Evolutionary conservation across 2,113 vertebrate species (phyloP).

Genomic region (Microcebus lehilahytsara): DNA sequence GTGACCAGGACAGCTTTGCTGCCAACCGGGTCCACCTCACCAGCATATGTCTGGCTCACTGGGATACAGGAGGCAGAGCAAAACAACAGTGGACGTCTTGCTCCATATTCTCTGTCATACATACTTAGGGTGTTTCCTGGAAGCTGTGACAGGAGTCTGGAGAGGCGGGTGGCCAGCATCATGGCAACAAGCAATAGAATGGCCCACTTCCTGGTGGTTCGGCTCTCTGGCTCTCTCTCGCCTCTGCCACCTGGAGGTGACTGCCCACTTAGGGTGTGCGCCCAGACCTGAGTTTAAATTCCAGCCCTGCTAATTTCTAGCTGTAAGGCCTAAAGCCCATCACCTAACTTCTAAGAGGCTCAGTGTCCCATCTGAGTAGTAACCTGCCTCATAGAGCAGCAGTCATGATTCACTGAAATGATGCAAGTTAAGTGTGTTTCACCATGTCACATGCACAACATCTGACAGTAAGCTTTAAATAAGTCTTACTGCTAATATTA

Average conservation of each 20-base stretch:
- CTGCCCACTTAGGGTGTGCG: too few species aligned
- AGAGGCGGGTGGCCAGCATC: constrained; percentile 80
- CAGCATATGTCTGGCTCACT: too few species aligned
- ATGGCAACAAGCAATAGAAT: background rate
- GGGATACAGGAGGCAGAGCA: too few species aligned
- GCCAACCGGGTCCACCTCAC: constrained; percentile 56
- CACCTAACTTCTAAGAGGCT: background rate
- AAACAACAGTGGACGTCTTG: constrained; percentile 2
- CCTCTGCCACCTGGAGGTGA: too few species aligned
- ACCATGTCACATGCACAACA: background rate
- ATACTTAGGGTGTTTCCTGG: constrained; percentile 71
- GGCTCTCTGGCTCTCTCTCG: too few species aligned
- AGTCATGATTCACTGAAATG: background rate
- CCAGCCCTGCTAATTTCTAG: background rate
- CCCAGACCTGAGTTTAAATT: background rate
- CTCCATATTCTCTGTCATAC: constrained; percentile 52
- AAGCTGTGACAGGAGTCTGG: constrained; percentile 75
- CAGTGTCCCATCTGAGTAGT: background rate
- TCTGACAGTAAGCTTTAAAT: background rate
- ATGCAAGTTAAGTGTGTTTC: background rate
- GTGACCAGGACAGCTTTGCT: constrained; percentile 86
- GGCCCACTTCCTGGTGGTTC: constrained; percentile 53
- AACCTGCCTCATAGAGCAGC: background rate
- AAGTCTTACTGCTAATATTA: background rate
- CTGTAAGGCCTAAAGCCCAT: background rate